These are phyloP conservation scores for Eriocheir sinensis DNA, from an alignment of 1,140 invertebrate genomes.

Conservation along the genomic window DNA sequence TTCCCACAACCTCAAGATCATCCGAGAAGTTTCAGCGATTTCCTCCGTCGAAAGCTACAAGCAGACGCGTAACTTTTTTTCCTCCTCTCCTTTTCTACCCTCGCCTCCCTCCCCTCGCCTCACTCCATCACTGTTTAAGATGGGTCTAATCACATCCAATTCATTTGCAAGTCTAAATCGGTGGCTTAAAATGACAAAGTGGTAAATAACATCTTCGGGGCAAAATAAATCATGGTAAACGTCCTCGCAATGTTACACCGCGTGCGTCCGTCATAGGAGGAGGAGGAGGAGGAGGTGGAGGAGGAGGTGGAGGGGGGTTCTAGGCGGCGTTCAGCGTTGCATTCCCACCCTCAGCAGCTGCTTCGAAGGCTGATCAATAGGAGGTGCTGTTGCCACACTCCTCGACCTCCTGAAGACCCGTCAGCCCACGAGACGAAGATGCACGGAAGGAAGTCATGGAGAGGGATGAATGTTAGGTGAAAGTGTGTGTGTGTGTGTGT, in stretches of 20 bases:
- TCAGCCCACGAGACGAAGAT: not conserved
- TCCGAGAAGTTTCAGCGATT: not conserved
- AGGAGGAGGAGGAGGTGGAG: no score
- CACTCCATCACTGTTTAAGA: not conserved
- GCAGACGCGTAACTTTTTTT: not conserved
- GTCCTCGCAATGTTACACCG: not conserved
- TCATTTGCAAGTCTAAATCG: slow-evolving; percentile 17
- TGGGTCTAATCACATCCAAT: not conserved
- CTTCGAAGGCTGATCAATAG: not conserved
- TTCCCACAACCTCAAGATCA: not conserved
- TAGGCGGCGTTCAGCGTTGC: not conserved
- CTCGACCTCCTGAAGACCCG: no score
- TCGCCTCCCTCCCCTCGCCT: not conserved
- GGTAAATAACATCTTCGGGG: slow-evolving; percentile 14
- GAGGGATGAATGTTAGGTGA: not conserved
- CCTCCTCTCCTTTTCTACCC: not conserved
- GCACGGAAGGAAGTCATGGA: not conserved
- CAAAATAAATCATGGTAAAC: not conserved
- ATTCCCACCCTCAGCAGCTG: not conserved
- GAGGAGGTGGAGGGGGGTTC: no score
- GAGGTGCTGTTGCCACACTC: not conserved
- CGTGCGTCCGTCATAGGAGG: not conserved
- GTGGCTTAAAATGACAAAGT: slow-evolving; percentile 6
- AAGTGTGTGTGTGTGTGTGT: slow-evolving; percentile 45
- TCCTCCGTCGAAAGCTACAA: not conserved